These are phyloP conservation scores for Helostoma temminkii DNA, from an alignment of 2,797 vertebrate genomes.

Conservation along the genomic window DNA sequence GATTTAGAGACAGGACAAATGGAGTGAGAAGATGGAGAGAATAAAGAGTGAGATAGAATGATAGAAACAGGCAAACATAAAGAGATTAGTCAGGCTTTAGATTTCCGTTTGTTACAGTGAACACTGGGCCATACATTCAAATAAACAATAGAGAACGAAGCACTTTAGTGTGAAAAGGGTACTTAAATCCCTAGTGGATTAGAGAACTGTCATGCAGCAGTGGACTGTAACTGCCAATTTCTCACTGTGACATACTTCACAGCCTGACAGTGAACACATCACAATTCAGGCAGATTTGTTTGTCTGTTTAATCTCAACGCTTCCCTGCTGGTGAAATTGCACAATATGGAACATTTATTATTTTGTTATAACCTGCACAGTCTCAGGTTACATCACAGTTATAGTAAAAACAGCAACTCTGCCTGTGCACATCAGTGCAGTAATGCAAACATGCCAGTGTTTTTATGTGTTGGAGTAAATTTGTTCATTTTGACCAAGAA, in stretches of 20 bases:
- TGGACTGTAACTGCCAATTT: not conserved
- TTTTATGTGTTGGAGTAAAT: no score
- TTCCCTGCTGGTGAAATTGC: no score
- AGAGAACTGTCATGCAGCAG: not conserved
- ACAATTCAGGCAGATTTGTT: no score
- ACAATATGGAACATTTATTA: not conserved
- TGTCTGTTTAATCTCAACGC: no score
- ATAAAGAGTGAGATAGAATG: not conserved
- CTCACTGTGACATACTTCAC: not conserved
- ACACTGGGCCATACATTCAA: conserved; percentile 3
- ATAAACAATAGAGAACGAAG: conserved; percentile 22
- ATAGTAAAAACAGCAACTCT: no score
- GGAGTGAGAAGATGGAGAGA: not conserved
- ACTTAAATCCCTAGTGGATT: not conserved
- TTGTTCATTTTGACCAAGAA: no score
- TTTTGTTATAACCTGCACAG: not conserved
- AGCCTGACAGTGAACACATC: not conserved
- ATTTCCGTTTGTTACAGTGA: not conserved
- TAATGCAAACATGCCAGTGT: no score
- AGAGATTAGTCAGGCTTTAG: not conserved
- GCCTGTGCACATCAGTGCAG: no score
- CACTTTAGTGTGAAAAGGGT: not conserved
- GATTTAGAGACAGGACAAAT: not conserved
- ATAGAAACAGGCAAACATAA: conserved; percentile 12
- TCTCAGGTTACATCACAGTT: no score